A percentile compares a stretch with the other conserved stretches of the same genome.
Conservation (phyloP, 2,113 vertebrate genomes). For the Labeo catla region DNA sequence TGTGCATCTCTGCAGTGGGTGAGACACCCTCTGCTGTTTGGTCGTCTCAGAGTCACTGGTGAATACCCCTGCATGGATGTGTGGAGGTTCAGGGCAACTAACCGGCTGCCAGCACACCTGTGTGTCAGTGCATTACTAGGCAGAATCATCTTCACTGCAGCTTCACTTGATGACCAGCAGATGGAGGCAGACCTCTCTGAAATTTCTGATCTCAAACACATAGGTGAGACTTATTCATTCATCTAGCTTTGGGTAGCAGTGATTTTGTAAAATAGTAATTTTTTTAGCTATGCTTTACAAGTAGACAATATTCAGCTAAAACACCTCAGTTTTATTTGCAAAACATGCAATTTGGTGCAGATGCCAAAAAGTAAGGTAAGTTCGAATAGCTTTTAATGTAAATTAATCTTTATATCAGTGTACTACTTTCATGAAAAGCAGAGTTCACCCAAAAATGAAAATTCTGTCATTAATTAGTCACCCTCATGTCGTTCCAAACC, state of each 20-base stretch:
- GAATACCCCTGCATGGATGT: conserved; percentile 74
- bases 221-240: conserved; percentile 61
- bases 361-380: too few relatives aligned
- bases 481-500: too few relatives aligned
- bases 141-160: conserved; percentile 74
- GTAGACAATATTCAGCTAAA: too few relatives aligned
- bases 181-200: conserved; percentile 52
- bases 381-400: background rate
- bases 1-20: conserved; percentile 82
- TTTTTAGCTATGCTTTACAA: background rate
- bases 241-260: background rate
- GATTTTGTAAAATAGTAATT: background rate
- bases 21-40: conserved; percentile 82
- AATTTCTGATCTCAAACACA: conserved; percentile 56
- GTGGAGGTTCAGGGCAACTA: conserved; percentile 72
- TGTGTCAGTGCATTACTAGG: conserved; percentile 85
- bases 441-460: too few relatives aligned
- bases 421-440: background rate
- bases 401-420: background rate
- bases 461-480: too few relatives aligned
- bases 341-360: too few relatives aligned
- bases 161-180: conserved; percentile 61
- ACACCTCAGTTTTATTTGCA: too few relatives aligned
- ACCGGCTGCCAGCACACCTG: conserved; percentile 85
- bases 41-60: conserved; percentile 80